Base-by-base conservation (phyloP, 2,888 invertebrate species). In the Agrochola lychnidis region DNA sequence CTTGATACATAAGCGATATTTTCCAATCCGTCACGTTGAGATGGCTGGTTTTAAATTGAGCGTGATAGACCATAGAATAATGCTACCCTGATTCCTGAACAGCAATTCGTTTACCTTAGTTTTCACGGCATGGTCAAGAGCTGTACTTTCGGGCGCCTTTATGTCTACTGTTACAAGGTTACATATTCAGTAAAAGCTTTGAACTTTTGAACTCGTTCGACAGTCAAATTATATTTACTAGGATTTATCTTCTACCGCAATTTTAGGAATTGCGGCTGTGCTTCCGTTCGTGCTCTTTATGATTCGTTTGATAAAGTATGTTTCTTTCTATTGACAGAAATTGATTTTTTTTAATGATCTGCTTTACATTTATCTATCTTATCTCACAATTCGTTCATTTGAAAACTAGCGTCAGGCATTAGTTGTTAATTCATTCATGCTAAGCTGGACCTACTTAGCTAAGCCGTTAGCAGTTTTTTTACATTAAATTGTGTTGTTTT, bases 181-280 rank as follows among this genome's bases (percentile, higher is more conserved):
- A 19, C 19, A 25, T 40, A 16, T 25, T 30, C 22, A 42, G 10
- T 6, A 53, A 72, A 42, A 36, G 14, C 14, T 48, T 25, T n/a
- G 19, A 70, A 40, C 19, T 25, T n/a, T n/a, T 16, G 1, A 70
- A 22, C 10, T 22, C 9, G 3, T 36, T 69, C 10, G 7, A 12
- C 22, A 69, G n/a, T 48, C 3, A 70, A 70, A 70, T 69, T 3
- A 36, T 71, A 36, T 71, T 36, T 25, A 70, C 14, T 19, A 9
- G 12, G 22, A 40, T 25, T 36, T 48, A 48, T 40, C 7, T 22
- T 72, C 22, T 40, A n/a, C n/a, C 10, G 7, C 40, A 51, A 19
- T 5, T 76, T 25, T 30, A 12, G 3, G 16, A 6, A 10, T 30
- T 59, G 36, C 36, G 36, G 4, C 19, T 51, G 59, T 25, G 19